Conservation (phyloP, 2,888 invertebrate genomes). For the Danaus chrysippus region DNA sequence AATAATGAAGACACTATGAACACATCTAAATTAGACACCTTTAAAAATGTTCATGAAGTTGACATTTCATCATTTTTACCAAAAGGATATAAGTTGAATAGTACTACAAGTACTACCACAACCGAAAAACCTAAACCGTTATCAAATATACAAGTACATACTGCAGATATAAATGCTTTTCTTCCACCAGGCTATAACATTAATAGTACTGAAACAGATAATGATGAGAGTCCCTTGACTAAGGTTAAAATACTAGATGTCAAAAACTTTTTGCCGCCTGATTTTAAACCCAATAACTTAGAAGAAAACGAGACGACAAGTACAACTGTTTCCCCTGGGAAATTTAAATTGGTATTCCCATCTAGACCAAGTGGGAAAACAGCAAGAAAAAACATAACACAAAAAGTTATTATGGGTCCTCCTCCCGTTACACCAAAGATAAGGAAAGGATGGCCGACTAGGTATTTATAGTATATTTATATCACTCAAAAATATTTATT, state of each 20-base stretch:
- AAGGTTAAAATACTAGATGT: conserved; percentile 72
- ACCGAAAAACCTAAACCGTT: conserved; percentile 50
- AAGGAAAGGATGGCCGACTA: conserved; percentile 90
- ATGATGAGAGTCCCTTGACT: conserved; percentile 39
- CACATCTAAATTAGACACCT: conserved; percentile 48
- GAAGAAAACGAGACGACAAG: conserved; percentile 43
- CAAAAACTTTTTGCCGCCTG: conserved; percentile 81
- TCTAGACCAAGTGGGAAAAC: conserved; percentile 85
- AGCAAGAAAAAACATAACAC: conserved; percentile 78
- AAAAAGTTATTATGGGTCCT: conserved; percentile 74
- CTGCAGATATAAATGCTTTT: conserved; percentile 79
- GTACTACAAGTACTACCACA: conserved; percentile 39
- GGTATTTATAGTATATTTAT: conserved; percentile 63
- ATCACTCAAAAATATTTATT: neutral
- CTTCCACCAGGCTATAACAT: conserved; percentile 81
- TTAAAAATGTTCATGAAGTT: conserved; percentile 53
- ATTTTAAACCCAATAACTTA: conserved; percentile 68
- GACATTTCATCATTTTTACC: conserved; percentile 81
- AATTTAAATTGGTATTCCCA: conserved; percentile 87
- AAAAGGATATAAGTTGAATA: conserved; percentile 77
- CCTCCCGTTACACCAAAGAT: conserved; percentile 81
- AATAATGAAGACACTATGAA: conserved; percentile 36
- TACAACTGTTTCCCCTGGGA: conserved; percentile 48
- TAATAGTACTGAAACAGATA: conserved; percentile 47
- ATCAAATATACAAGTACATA: conserved; percentile 44